Base-by-base conservation (phyloP, 2,113 vertebrate genomes). In the Onychostoma macrolepis region DNA sequence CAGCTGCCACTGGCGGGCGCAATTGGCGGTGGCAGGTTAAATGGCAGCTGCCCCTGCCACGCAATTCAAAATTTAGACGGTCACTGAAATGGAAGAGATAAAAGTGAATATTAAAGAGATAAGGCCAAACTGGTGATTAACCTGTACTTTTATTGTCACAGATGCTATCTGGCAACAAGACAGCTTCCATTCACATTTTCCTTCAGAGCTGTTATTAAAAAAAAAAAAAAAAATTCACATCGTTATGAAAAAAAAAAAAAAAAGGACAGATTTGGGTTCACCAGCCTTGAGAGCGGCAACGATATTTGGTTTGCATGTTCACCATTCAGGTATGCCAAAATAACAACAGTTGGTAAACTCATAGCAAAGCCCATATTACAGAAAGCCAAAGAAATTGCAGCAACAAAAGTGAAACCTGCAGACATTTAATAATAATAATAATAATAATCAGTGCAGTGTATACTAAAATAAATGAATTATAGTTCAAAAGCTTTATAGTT, bases 81-180 rank as follows among this genome's bases (percentile, higher is more conserved):
- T 17, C 50, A 53, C 21, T 50, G 1, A 50, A 50, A 58, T 58
- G 21, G 5, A 58, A 58, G 24, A 58, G 19, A 24, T 24, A 3
- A 58, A 58, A 56, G 21, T 24, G 6, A 8, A 10, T 10, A 58
- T 10, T n/a, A 24, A 58, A 3, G 56, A 58, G 24, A 58, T 24
- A 58, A n/a, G 8, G 2, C 56, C 56, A 58, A 58, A 24, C 21
- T 58, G 53, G 53, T 58, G 53, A 8, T 24, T 58, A 58, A 58
- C 53, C 21, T 58, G 19, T 58, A 24, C 19, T 58, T 58, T 58
- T 58, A 79, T 56, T 79, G 28, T 83, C 61, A 83, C 41, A 83
- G 80, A 71, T 21, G 41, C 17, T 7, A 71, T 63, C 48, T 41
- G 56, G 33, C 17, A 53, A 53, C 63, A 83, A 71, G 13, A 69